Base-by-base conservation (phyloP, 2,888 invertebrate genomes). In the Dione vanillae region DNA sequence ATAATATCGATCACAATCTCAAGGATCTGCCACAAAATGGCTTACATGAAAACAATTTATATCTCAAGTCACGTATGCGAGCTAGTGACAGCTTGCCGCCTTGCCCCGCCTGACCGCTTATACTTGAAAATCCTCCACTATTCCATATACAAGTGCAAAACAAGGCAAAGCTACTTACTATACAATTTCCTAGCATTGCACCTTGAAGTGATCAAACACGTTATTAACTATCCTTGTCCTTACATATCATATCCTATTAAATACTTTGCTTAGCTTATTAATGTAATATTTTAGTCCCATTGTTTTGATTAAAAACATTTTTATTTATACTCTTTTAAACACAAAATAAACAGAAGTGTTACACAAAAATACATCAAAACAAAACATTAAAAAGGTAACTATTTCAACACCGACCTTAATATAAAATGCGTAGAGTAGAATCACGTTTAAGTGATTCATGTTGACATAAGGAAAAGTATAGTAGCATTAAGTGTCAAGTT, bases 31-130 rank as follows among this genome's bases (percentile, higher is more conserved):
- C 76, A 84, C 76, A 76, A 85, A 83, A 82, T 82, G 81, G 81
- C 81, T 78, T 77, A 78, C 77, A 80, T 65, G 81, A 83, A 84
- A 78, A 74, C 78, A 76, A 87, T 91, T 90, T 82, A 79, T 78
- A 75, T 81, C 81, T 80, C 75, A 62, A 72, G 83, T 85, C 91
- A 91, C 91, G 91, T 90, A 84, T 75, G 70, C 77, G 77, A 67
- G 77, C 78, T 80, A 80, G 82, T 86, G 84, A 83, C 87, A 85
- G 87, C 86, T 67, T 58, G 67, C 59, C 68, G 70, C 71, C 78
- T 74, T 77, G 85, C 82, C 82, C 86, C 84, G 79, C 76, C 77
- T 80, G 80, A 80, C 81, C 84, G 78, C 72, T 51, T 79, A 85
- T 81, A 84, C 84, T 88, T 87, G 85, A 85, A 81, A 62, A 51